Percentiles rank a stretch among this genome's conserved stretches.
phyloP scores from a whole-genome alignment of 2,113 vertebrate species.

The Cettia cetti region DNA sequence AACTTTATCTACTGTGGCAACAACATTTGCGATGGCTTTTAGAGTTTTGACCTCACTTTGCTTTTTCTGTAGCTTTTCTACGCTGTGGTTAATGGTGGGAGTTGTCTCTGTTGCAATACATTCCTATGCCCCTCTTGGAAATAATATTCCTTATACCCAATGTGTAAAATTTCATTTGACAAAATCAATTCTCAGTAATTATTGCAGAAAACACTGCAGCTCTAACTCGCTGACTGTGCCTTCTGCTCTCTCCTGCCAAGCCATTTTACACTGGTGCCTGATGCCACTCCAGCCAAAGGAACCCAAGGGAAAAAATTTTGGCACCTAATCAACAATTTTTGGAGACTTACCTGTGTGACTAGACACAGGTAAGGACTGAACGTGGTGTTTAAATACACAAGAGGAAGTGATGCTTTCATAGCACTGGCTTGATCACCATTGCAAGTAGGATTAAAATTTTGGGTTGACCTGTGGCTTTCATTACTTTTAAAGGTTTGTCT shows the following conservation, averaged over 20 bases:
- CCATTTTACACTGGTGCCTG: not conserved
- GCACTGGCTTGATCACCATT: not conserved
- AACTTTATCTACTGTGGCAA: not conserved
- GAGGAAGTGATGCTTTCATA: not conserved
- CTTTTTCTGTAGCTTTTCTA: not conserved
- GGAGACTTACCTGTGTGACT: not conserved
- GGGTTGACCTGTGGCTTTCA: not conserved
- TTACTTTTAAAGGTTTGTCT: constrained; percentile 32
- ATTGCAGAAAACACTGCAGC: not conserved
- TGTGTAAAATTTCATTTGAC: not conserved
- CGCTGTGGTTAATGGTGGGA: not conserved
- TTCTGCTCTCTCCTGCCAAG: not conserved
- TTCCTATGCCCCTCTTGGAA: not conserved
- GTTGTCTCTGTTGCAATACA: not conserved
- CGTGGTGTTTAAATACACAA: not conserved
- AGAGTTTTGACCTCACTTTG: not conserved
- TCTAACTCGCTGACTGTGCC: not conserved
- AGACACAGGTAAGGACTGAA: not conserved
- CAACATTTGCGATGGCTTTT: not conserved
- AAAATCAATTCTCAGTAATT: not conserved
- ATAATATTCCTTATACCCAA: not conserved
- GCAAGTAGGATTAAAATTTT: constrained; percentile 15
- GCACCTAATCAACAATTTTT: not conserved
- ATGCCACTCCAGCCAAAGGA: not conserved
- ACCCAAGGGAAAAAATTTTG: not conserved